Evolutionary conservation across 2,888 invertebrate species (phyloP), one percentile per base, ranked within the genome.

Genomic region (Physocephala rufipes): DNA sequence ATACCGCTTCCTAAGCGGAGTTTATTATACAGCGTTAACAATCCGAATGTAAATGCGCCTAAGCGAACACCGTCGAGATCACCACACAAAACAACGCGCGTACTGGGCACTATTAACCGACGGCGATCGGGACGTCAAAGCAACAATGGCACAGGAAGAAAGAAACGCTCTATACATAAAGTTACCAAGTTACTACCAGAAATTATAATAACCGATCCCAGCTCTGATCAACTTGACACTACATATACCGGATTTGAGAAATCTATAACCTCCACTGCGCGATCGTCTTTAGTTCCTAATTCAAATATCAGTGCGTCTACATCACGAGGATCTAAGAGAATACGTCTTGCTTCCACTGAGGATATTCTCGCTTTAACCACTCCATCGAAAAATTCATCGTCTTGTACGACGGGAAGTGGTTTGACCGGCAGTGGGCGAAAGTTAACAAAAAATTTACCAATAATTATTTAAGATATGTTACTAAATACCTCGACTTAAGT

Each of bases 1-100:
- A 72, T 75, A 0, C 81, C 81, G 0, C 68, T 76, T 5, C 84
- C 83, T 2, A 86, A 85, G 70, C 80, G 86, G 1, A 85, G 79
- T 62, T 75, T 86, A 2, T 73, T 84, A 65, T 74, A 73, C 15
- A 78, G 79, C 1, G 70, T 82, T 15, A 79, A 72, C 64, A 79
- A 81, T 21, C 78, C 83, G 1, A 71, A 77, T 5, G 73, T 79
- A 15, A 77, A 75, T 47, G 74, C 76, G 2, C 67, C 65, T 2
- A 67, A 67, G 1, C 53, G 43, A 16, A 66, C 66, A n/a, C 36
- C 66, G 19, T 53, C 15, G 19, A 66, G 36, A 66, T 66, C 66
- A 15, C 66, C 66, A 24, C 2, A 30, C 12, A 66, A 53, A 21
- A 55, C 19, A 19, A 19, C 55, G 0, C 66, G 53, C 15, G 43